These are phyloP conservation scores for Aphaenogaster ashmeadi DNA, from an alignment of 1,140 invertebrate genomes.

Conservation along the genomic window DNA sequence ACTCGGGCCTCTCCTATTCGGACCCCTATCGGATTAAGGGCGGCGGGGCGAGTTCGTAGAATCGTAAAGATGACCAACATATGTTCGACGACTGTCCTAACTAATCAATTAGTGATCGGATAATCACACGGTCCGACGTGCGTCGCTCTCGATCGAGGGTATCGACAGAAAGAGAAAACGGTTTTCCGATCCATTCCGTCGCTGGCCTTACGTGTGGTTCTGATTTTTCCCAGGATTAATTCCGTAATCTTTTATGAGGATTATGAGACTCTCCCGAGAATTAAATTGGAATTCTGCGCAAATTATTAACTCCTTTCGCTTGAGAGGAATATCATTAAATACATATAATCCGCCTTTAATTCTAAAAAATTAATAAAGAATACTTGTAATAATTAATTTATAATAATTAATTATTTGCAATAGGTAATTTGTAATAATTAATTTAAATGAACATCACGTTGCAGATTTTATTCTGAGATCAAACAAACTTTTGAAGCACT, in stretches of 20 bases:
- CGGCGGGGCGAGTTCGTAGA: slow-evolving; percentile 71
- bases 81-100: slow-evolving; percentile 75
- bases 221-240: slow-evolving; percentile 44
- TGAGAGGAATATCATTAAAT: neutral
- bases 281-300: slow-evolving; percentile 38
- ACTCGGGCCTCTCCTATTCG: slow-evolving; percentile 41
- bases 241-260: slow-evolving; percentile 50
- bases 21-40: slow-evolving; percentile 71
- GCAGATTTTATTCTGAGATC: neutral
- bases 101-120: slow-evolving; percentile 72
- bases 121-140: slow-evolving; percentile 73
- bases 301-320: slow-evolving; percentile 38
- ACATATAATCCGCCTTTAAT: slow-evolving; percentile 6
- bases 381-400: slow-evolving; percentile 8
- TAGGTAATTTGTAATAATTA: slow-evolving; percentile 31
- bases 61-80: slow-evolving; percentile 82
- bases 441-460: neutral
- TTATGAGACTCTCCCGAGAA: slow-evolving; percentile 19
- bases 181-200: slow-evolving; percentile 54
- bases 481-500: neutral
- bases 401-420: neutral
- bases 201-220: slow-evolving; percentile 51
- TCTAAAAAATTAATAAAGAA: neutral
- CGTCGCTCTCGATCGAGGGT: slow-evolving; percentile 60
- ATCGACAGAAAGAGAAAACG: neutral